These are phyloP conservation scores for Amaurobius ferox DNA, from an alignment of 2,888 invertebrate genomes.

Conservation along the genomic window DNA sequence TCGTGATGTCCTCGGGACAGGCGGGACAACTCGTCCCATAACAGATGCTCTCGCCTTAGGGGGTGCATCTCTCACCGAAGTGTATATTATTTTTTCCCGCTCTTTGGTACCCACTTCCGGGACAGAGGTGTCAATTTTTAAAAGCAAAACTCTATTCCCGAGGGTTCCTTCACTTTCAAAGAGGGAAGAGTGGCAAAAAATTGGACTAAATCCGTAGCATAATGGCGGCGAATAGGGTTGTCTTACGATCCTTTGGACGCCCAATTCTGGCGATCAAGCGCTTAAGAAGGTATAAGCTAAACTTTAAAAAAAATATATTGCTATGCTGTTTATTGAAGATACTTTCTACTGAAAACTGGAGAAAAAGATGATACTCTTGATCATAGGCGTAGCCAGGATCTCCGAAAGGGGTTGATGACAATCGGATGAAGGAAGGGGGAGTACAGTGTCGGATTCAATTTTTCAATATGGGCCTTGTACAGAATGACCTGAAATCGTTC, in stretches of 20 bases:
- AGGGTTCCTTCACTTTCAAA: slow-evolving; percentile 39
- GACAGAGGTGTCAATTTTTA: slow-evolving; percentile 63
- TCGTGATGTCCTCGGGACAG: slow-evolving; percentile 12
- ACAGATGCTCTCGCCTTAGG: slow-evolving; percentile 45
- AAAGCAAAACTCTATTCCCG: slow-evolving; percentile 60
- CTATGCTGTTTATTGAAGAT: no score
- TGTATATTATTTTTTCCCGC: slow-evolving; percentile 21
- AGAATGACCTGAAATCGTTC: no score
- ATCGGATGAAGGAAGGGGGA: no score
- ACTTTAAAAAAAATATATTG: no score
- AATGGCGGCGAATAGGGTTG: slow-evolving; percentile 36
- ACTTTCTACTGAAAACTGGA: no score
- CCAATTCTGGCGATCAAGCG: slow-evolving; percentile 12
- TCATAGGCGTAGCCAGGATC: no score
- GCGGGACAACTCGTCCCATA: slow-evolving; percentile 13
- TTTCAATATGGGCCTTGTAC: no score
- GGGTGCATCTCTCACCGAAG: slow-evolving; percentile 47
- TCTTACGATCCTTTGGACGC: background rate
- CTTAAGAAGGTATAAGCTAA: background rate
- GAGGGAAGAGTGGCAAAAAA: slow-evolving; percentile 62
- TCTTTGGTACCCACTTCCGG: slow-evolving; percentile 38
- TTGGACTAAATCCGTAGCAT: slow-evolving; percentile 43
- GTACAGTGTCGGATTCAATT: no score
- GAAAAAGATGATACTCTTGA: no score
- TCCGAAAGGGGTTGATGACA: no score